phyloP scores from a whole-genome alignment of 2,113 vertebrate species.

The Sphaerodactylus townsendi region DNA sequence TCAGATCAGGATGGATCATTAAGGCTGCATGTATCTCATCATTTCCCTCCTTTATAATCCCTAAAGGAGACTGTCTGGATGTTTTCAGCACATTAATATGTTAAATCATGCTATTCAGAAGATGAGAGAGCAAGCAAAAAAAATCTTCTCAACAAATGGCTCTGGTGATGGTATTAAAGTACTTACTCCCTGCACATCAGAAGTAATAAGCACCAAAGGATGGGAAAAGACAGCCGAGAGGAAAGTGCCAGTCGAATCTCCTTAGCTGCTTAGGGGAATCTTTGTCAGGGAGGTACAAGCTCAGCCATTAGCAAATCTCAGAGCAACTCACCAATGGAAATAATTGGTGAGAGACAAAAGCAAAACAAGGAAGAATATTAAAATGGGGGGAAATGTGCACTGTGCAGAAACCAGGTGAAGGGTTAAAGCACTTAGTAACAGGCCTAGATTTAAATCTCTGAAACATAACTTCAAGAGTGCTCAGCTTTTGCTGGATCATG shows the following conservation, averaged over 20 bases:
- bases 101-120: slow-evolving; percentile 45
- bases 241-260: neutral
- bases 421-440: no score
- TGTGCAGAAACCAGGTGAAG: neutral
- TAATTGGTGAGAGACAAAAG: slow-evolving; percentile 26
- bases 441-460: no score
- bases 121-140: neutral
- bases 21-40: slow-evolving; percentile 27
- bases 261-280: slow-evolving; percentile 35
- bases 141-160: slow-evolving; percentile 16
- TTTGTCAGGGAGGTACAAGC: neutral
- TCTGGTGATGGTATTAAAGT: slow-evolving; percentile 24
- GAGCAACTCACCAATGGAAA: slow-evolving; percentile 1
- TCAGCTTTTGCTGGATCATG: no score
- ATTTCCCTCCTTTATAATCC: slow-evolving; percentile 51
- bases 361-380: slow-evolving; percentile 39
- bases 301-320: slow-evolving; percentile 28
- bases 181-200: slow-evolving; percentile 27
- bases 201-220: slow-evolving; percentile 18
- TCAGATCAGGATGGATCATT: slow-evolving; percentile 41
- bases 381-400: slow-evolving; percentile 32
- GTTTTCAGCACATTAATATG: slow-evolving; percentile 47
- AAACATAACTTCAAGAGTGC: no score
- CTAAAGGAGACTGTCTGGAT: slow-evolving; percentile 58
- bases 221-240: slow-evolving; percentile 1